phyloP scores from a whole-genome alignment of 2,113 vertebrate species.

The Ictalurus punctatus region DNA sequence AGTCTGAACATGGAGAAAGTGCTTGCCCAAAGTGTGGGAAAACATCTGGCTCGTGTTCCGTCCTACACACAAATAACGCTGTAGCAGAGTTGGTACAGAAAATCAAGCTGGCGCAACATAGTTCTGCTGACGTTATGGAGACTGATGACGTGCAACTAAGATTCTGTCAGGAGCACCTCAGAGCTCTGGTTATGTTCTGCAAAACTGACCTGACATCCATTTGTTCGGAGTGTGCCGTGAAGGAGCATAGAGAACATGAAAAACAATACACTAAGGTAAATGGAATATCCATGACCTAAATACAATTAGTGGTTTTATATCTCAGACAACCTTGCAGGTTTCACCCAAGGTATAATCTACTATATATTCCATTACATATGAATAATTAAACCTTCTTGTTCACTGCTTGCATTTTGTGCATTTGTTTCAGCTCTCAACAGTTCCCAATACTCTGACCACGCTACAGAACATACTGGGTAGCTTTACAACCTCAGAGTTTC shows the following conservation, averaged over 20 bases:
- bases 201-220: not conserved
- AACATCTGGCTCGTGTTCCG: not conserved
- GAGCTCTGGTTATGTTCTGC: slow-evolving; percentile 1
- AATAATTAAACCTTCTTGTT: not conserved
- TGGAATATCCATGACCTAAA: not conserved
- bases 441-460: not conserved
- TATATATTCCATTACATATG: not conserved
- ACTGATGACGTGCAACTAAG: not conserved
- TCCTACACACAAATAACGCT: not conserved
- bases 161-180: not conserved
- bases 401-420: not conserved
- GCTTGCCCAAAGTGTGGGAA: slow-evolving; percentile 3
- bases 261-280: slow-evolving; percentile 15
- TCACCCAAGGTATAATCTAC: not conserved
- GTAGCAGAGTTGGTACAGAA: not conserved
- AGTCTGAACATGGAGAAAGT: not conserved
- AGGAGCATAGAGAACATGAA: slow-evolving; percentile 4
- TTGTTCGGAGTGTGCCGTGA: slow-evolving; percentile 5
- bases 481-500: slow-evolving; percentile 5
- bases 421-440: not conserved
- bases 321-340: not conserved
- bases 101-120: not conserved
- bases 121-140: not conserved
- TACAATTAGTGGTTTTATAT: not conserved
- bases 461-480: not conserved